Evolutionary conservation across 2,797 vertebrate species (phyloP), one percentile per base, ranked within the genome.

Genomic region (Agapornis canus): DNA sequence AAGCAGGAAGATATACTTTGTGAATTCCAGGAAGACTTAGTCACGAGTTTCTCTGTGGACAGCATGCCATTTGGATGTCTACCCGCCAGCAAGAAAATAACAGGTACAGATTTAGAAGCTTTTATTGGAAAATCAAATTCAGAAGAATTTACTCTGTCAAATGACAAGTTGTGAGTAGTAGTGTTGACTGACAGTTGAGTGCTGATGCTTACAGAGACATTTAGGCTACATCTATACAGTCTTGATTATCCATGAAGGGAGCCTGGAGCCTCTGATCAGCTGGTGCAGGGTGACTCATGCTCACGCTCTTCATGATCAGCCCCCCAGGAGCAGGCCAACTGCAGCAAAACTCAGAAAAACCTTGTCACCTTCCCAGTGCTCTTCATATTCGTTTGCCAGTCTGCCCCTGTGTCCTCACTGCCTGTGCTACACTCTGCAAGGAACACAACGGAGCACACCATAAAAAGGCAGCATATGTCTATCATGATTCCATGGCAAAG

Each of bases 11-110:
- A 80, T 49, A 26, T 10, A 71, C 80, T 70, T 56, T 90, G 9
- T 85, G 31, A 88, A 83, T 90, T 93, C 61, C 73, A 69, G 39
- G 37, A 83, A 83, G 76, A 64, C 16, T 83, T 64, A 90, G 65
- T 92, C 54, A 88, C 49, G 23, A 82, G 29, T 61, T 90, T 68
- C 61, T 79, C 49, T n/a, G 29, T 54, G 32, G 52, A 56, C 61
- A 91, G 65, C 31, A 47, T 86, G 49, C 69, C 52, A 93, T 90
- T 93, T 92, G 52, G 29, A 71, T 83, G n/a, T 86, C 73, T 95
- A 89, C 42, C 45, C 13, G 1, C 48, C 4, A 90, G 39, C 10
- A 60, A 56, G n/a, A 32, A 70, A 84, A 71, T 76, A 56, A 69
- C 9, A 20, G 0, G 13, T 37, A 83, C 51, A 81, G 32, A 92